These are phyloP conservation scores for Lomographa bimaculata DNA, from an alignment of 2,888 invertebrate species.

Conservation along the genomic window DNA sequence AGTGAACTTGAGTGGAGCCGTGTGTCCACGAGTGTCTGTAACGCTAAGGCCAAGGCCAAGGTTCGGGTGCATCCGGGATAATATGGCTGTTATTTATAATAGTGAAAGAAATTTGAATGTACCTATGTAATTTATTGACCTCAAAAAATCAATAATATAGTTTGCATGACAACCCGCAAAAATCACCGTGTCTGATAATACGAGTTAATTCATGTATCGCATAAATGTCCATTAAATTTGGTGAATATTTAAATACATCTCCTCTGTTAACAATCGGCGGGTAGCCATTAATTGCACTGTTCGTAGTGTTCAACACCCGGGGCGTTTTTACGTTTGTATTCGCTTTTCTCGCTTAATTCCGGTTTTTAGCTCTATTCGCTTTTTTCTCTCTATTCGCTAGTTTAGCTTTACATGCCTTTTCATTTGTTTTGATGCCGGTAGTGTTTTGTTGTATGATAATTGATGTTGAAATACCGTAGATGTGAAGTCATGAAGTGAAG, in stretches of 20 bases:
- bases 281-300: conserved; percentile 21
- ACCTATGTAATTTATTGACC: too few relatives aligned
- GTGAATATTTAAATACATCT: conserved; percentile 9
- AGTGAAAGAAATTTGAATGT: too few relatives aligned
- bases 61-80: too few relatives aligned
- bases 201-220: too few relatives aligned
- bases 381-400: conserved; percentile 9
- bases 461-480: conserved; percentile 10
- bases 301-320: conserved; percentile 20
- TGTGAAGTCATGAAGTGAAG: too few relatives aligned
- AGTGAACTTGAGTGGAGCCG: too few relatives aligned
- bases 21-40: too few relatives aligned
- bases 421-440: conserved; percentile 9
- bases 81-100: too few relatives aligned
- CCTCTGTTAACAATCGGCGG: conserved; percentile 8
- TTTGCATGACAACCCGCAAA: too few relatives aligned
- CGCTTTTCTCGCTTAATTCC: conserved; percentile 8
- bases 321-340: conserved; percentile 16
- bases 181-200: too few relatives aligned
- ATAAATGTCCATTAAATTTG: conserved; percentile 5
- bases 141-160: too few relatives aligned
- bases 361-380: conserved; percentile 1
- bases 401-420: conserved; percentile 9
- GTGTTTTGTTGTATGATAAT: conserved; percentile 6
- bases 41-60: conserved; percentile 1